Conservation (phyloP, 1,140 invertebrate genomes). For the Pachyrhynchus sulphureomaculatus region DNA sequence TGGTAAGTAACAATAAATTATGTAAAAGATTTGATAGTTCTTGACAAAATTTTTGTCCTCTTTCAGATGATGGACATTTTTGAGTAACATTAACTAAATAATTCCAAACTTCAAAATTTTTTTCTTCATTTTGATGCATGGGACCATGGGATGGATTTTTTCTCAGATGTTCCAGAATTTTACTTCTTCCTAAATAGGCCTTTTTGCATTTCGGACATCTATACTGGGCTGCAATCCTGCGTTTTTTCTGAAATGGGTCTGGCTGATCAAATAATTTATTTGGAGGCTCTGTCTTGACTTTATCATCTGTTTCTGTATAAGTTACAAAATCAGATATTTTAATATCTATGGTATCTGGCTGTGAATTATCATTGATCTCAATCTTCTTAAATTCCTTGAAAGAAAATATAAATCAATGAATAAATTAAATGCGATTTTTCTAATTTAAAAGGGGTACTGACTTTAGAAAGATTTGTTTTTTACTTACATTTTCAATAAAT, state of each 20-base stretch:
- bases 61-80: constrained; percentile 37
- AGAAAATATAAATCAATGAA: constrained; percentile 4
- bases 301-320: constrained; percentile 24
- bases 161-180: constrained; percentile 63
- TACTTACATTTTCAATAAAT: constrained; percentile 43
- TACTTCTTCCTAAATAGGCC: constrained; percentile 57
- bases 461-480: constrained; percentile 8
- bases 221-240: constrained; percentile 58
- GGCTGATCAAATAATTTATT: background rate
- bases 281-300: constrained; percentile 10
- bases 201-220: constrained; percentile 61
- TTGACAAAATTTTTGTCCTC: constrained; percentile 45
- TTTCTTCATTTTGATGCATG: constrained; percentile 31
- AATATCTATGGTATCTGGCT: constrained; percentile 16
- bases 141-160: constrained; percentile 63
- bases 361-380: constrained; percentile 30
- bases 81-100: constrained; percentile 43
- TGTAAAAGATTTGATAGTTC: constrained; percentile 44
- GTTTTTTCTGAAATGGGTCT: constrained; percentile 46
- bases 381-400: constrained; percentile 46
- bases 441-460: background rate
- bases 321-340: constrained; percentile 41
- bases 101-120: constrained; percentile 45
- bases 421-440: too few relatives aligned
- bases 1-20: constrained; percentile 41